Base-by-base conservation (phyloP, 1,140 invertebrate genomes). In the Aphelenchoides fujianensis region DNA sequence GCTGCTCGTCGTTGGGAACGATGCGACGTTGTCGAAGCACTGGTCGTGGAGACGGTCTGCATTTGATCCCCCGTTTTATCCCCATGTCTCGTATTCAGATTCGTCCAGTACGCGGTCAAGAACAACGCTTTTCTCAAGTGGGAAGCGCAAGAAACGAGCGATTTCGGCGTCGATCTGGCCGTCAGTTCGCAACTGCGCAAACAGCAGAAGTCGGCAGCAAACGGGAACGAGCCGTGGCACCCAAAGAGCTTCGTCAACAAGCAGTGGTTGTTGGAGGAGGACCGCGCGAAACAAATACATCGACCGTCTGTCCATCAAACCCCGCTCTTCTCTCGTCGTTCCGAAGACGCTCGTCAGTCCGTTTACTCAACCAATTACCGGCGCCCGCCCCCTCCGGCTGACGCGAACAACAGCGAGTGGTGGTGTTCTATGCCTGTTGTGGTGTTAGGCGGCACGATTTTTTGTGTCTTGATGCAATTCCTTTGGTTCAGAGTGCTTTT, bases 1-100 rank as follows among this genome's bases (percentile, higher is more conserved):
- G 32, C 32, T 66, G 28, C 28, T 66, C 53, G 63, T 66, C 16
- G 32, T 66, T 35, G 63, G 63, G 23, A 12, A 66, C 31, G 63
- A 34, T 23, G 0, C 19, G 12, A 16, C 63, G 32, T 30, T 66
- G 9, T n/a, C 16, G 23, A 12, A 30, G 23, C 63, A 66, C 53
- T 12, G 16, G n/a, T 64, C 63, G 16, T 66, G 63, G 63, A 66
- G 32, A 1, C 5, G 5, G 55, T 59, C 28, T 12, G 41, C 41
- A 48, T 12, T 48, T 48, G 12, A 12, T 48, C n/a, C 23, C 12
- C 41, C 12, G 41, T 12, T 48, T 48, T 23, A 48, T 12, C 12
- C 41, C 55, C 7, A 5, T 5, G 5, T 19, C 5, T 5, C 34
- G 12, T 5, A 19, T 59, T 59, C 34, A 55, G 36, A 16, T 66